These are phyloP conservation scores for Drosophila chauvacae DNA, from an alignment of 1,140 invertebrate species.

Conservation along the genomic window DNA sequence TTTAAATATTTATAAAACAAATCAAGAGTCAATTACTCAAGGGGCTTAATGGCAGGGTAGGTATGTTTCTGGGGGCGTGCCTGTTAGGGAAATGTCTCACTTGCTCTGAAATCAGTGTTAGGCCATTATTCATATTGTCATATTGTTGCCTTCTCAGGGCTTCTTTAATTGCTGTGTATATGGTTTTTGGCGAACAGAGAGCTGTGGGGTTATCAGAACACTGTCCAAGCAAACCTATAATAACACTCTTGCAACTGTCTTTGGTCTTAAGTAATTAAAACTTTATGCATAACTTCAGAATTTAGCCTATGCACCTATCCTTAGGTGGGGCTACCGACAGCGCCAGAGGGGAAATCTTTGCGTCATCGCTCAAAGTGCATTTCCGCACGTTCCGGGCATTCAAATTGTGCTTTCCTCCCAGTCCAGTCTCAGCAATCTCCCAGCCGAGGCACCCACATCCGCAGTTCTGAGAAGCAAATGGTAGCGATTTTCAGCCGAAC, in stretches of 20 bases:
- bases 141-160: conserved; percentile 7
- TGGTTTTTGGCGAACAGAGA: neutral
- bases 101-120: neutral
- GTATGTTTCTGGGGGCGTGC: neutral
- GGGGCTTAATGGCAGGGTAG: neutral
- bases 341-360: conserved; percentile 40
- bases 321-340: conserved; percentile 18
- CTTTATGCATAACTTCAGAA: neutral
- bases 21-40: neutral
- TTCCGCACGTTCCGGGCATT: conserved; percentile 76
- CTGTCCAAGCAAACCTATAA: neutral
- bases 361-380: conserved; percentile 67
- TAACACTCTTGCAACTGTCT: too few species aligned
- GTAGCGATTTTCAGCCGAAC: conserved; percentile 74
- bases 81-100: neutral
- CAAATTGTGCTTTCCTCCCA: conserved; percentile 55
- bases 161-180: neutral
- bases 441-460: conserved; percentile 60
- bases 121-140: neutral
- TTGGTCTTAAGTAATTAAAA: neutral
- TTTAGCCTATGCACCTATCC: conserved; percentile 21
- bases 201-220: neutral
- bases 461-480: conserved; percentile 82
- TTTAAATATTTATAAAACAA: conserved; percentile 3
- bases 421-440: conserved; percentile 59